Evolutionary conservation across 2,797 vertebrate species (phyloP), one percentile per base, ranked within the genome.

Genomic region (Synaphobranchus kaupii): DNA sequence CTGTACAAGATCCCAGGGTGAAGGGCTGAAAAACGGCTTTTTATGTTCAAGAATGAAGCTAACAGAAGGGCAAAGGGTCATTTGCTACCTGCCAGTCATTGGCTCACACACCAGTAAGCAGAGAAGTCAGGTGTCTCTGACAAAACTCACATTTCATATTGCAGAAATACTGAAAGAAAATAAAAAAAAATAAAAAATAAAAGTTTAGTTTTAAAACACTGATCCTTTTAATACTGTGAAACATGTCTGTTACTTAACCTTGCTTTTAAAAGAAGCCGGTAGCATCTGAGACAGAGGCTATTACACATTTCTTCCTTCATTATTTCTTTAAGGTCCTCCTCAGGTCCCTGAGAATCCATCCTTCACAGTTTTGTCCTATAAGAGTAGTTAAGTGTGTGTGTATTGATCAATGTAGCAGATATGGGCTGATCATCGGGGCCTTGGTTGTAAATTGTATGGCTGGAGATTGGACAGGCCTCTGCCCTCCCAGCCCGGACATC

Each of bases 251-350:
- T 31, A 31, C 28, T 34, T 83, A 17, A 83, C 52, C n/a, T 63
- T n/a, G 44, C 83, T 56, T 86, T 92, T 39, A 88, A 0, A 68
- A 50, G 7, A 89, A 56, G 48, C 9, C 20, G 50, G 63, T 58
- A 87, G 12, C 76, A 50, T 48, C 28, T 13, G 81, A 25, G n/a
- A n/a, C 76, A 76, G 39, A 86, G 47, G 28, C 80, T 66, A 83
- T 87, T 44, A 73, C 17, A 0, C 39, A 48, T 85, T 54, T 56
- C 28, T 56, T 83, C 47, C 76, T 56, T 83, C 52, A 54, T 28
- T 15, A 83, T 50, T 12, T 44, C 39, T n/a, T 25, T 66, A 22
- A 66, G 60, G 60, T 66, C 60, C 5, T 9, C 60, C 10, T 44
- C 83, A 7, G 54, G 52, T 84, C 31, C 31, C 54, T 31, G 5